These are phyloP conservation scores for Syngnathus scovelli DNA, from an alignment of 2,113 vertebrate genomes.

Conservation along the genomic window DNA sequence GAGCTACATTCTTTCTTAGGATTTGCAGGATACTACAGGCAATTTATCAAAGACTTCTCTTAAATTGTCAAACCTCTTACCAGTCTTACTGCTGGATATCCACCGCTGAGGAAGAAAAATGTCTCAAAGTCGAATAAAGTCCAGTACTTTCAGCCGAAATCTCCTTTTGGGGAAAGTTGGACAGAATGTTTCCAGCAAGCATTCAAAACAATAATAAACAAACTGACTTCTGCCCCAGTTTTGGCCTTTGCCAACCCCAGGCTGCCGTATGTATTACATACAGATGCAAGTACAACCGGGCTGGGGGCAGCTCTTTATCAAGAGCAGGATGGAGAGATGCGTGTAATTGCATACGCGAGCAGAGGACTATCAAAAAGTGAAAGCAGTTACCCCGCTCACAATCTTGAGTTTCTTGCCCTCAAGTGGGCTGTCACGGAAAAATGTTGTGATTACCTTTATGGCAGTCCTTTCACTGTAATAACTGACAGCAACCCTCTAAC, in stretches of 20 bases:
- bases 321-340: accelerated
- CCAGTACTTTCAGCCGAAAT: neutral
- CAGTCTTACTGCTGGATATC: neutral
- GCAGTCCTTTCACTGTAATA: neutral
- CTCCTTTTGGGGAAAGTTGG: neutral
- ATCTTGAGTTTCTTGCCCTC: neutral
- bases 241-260: slow-evolving; percentile 4
- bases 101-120: neutral
- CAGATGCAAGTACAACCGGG: slow-evolving; percentile 1
- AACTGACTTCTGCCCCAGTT: slow-evolving; percentile 3
- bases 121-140: neutral
- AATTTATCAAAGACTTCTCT: neutral
- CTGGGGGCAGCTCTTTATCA: neutral
- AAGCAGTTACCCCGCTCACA: neutral
- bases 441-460: slow-evolving; percentile 5
- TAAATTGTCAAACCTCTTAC: neutral
- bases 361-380: slow-evolving; percentile 1
- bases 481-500: slow-evolving; percentile 13
- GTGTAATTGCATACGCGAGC: neutral
- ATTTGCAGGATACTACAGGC: slow-evolving; percentile 1
- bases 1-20: neutral
- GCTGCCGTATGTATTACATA: slow-evolving; percentile 14
- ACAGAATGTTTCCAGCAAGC: neutral
- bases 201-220: neutral
- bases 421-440: neutral